Base-by-base conservation (phyloP, 2,797 vertebrate species). In the Lepus oiostolus region DNA sequence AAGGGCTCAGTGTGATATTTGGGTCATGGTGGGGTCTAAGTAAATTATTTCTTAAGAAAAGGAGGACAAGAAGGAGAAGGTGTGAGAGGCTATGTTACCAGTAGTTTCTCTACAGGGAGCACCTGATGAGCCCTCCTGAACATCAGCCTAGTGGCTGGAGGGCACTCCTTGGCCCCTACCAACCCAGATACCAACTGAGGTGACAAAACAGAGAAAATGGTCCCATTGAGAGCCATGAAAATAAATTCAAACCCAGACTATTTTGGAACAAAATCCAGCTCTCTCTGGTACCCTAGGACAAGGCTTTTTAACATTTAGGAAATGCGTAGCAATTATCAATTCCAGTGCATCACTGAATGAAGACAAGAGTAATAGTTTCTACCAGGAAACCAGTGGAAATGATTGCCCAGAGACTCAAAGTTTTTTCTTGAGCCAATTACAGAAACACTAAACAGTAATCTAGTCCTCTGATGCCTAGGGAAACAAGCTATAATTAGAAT, bases 391-490 rank as follows among this genome's bases (percentile, higher is more conserved):
- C 67, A 28, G 58, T 67, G 9, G 19, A 82, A 75, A 92, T 67
- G 35, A 92, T 84, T 76, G 24, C 8, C 21, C 30, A 81, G 52
- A 75, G n/a, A 58, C 71, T 42, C 4, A 1, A 6, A 62, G 32
- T 30, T 30, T 80, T 95, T 91, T 42, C 89, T 58, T 63, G 65
- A 68, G 76, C 47, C 71, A 52, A 28, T 88, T 91, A 88, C 38
- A 77, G 85, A 94, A 42, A 21, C 89, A 52, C 62, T 50, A 58
- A 68, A 60, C 11, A 60, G 54, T 58, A 70, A 52, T 68, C 74
- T 24, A 32, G 30, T 19, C 71, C 70, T 80, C 54, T 71, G 62
- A 63, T 13, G 9, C 82, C 38, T 8, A 32, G 63, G 32, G 62
- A 52, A 84, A 24, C 21, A 60, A 71, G 14, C 47, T 84, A 42